Conservation (phyloP, 2,797 vertebrate species). For the Petrocephalus sullivani region DNA sequence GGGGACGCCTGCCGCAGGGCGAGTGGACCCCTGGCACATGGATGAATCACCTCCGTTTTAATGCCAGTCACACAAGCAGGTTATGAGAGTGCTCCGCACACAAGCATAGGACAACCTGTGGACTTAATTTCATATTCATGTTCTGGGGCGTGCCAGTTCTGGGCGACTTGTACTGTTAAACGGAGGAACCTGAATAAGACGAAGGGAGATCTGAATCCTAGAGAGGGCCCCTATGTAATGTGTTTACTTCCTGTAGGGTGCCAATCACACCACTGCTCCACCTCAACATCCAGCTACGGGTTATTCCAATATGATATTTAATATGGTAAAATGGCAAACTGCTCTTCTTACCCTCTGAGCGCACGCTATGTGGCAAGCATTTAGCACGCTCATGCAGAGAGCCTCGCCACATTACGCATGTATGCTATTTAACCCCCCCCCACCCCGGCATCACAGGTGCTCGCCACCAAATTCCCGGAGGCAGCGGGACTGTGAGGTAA, state of each 20-base stretch:
- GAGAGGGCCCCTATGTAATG: not conserved
- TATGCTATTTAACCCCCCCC: slow-evolving; percentile 48
- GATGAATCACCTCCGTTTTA: slow-evolving; percentile 40
- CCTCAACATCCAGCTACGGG: not conserved
- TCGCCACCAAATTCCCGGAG: slow-evolving; percentile 85
- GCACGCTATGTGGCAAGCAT: slow-evolving; percentile 41
- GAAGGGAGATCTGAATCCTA: not conserved
- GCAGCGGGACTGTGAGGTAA: slow-evolving; percentile 85
- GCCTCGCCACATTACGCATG: slow-evolving; percentile 53
- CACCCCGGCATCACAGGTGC: slow-evolving; percentile 40
- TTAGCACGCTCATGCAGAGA: slow-evolving; percentile 44
- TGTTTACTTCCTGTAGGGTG: not conserved
- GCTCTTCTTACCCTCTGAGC: slow-evolving; percentile 39
- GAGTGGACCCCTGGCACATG: slow-evolving; percentile 37
- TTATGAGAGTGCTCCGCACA: slow-evolving; percentile 41
- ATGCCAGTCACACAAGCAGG: slow-evolving; percentile 41
- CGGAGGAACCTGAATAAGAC: not conserved
- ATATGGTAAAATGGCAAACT: not conserved
- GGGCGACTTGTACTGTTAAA: slow-evolving; percentile 43
- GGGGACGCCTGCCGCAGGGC: slow-evolving; percentile 50
- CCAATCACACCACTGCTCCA: not conserved
- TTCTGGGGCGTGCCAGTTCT: slow-evolving; percentile 47
- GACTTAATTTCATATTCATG: slow-evolving; percentile 47
- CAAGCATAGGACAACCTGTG: slow-evolving; percentile 46
- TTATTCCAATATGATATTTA: not conserved